A percentile compares a stretch with the other conserved stretches of the same genome.
Conservation (phyloP, 2,113 vertebrate species). For the Etheostoma cragini region DNA sequence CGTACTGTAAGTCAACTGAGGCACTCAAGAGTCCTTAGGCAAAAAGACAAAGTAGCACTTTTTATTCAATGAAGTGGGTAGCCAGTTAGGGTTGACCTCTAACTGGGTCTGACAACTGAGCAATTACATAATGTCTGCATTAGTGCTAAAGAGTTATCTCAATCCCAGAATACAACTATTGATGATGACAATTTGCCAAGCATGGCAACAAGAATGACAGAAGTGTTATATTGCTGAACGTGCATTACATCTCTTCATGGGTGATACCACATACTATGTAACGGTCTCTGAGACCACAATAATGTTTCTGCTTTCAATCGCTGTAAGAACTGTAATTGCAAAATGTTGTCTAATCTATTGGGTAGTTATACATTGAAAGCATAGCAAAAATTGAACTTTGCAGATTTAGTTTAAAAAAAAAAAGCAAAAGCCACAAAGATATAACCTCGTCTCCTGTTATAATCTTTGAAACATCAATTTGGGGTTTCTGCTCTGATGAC, state of each 20-base stretch:
- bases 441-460: neutral
- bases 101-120: slow-evolving; percentile 20
- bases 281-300: neutral
- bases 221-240: slow-evolving; percentile 10
- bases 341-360: neutral
- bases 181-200: slow-evolving; percentile 21
- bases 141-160: slow-evolving; percentile 19
- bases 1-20: slow-evolving; percentile 25
- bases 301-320: slow-evolving; percentile 3
- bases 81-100: slow-evolving; percentile 49
- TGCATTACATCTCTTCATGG: slow-evolving; percentile 27
- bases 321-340: neutral
- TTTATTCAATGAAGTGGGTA: slow-evolving; percentile 49
- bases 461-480: slow-evolving; percentile 45
- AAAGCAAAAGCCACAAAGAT: slow-evolving; percentile 5
- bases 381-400: neutral
- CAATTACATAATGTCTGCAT: slow-evolving; percentile 40
- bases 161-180: slow-evolving; percentile 14
- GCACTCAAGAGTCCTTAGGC: slow-evolving; percentile 39
- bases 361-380: neutral
- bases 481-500: slow-evolving; percentile 25
- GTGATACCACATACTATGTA: neutral
- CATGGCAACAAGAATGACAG: slow-evolving; percentile 20
- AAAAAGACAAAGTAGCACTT: slow-evolving; percentile 40
- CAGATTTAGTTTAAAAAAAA: neutral